Base-by-base conservation (phyloP, 2,888 invertebrate genomes). In the Aphelenchoides bicaudatus region DNA sequence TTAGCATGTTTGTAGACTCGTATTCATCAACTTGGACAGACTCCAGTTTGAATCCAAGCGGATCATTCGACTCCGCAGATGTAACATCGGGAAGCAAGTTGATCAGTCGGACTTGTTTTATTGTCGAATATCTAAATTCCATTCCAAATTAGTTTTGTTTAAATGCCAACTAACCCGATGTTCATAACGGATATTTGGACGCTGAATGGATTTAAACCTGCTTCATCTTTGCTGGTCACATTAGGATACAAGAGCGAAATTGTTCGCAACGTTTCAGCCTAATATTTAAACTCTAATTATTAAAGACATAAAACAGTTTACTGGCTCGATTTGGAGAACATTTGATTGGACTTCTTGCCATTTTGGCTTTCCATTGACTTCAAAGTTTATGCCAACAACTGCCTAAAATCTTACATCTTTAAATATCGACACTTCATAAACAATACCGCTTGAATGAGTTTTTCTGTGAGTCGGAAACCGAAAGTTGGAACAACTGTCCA, bases 111-210 rank as follows among this genome's bases (percentile, higher is more conserved):
- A 51, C 52, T 19, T 51, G 19, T 4, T 1, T 8, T n/a, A 30
- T 16, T 8, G n/a, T 1, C 43, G 37, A 2, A 16, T 51, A 51
- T 16, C 52, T 51, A 13, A n/a, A 51, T 34, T 6, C 23, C 21
- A 43, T 10, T 6, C 16, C 8, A 21, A 19, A 29, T 6, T 6
- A n/a, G 21, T 34, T 3, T 31, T 37, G 49, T 16, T 31, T 21
- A 48, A 37, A 16, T 34, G 16, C n/a, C 8, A 13, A 48, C 52
- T 51, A 2, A 51, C 52, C 52, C 52, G 37, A 51, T 29, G 25
- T 51, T 51, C 34, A 51, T 51, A 2, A 51, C 52, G 25, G 21
- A n/a, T 27, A 51, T 19, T n/a, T 23, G 16, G 49, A 30, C 39
- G 25, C 39, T 51, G 4, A 51, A 51, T 16, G 51, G 39, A 8